Percentiles rank a stretch among this genome's conserved stretches.
phyloP scores from a whole-genome alignment of 2,797 vertebrate genomes.

The Myotis findleyi region DNA sequence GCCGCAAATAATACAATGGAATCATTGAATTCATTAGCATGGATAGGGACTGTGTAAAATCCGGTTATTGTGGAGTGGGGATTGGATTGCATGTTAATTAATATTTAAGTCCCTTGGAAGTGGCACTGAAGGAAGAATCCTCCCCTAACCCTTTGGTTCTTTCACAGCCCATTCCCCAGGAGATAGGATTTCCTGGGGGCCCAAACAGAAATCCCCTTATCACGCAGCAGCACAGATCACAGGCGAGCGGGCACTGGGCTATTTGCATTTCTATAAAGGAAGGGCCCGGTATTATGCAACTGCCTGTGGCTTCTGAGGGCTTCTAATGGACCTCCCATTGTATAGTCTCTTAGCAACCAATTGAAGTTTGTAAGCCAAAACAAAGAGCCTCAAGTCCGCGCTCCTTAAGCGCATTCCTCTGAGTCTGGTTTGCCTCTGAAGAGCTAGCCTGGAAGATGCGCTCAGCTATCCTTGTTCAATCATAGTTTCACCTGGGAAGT shows the following conservation, averaged over 20 bases:
- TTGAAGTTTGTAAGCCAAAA: conserved; percentile 74
- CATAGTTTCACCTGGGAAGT: background rate
- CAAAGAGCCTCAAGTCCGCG: conserved; percentile 49
- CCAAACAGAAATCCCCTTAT: conserved; percentile 73
- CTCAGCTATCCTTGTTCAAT: background rate
- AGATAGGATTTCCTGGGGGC: conserved; percentile 65
- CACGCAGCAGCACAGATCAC: background rate
- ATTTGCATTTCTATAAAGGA: conserved; percentile 68
- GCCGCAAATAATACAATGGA: conserved; percentile 47
- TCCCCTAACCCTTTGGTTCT: background rate
- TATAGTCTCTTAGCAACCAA: conserved; percentile 78
- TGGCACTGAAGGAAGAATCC: conserved; percentile 50
- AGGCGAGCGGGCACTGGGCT: background rate
- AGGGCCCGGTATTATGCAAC: conserved; percentile 55
- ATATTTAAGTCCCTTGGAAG: conserved; percentile 79
- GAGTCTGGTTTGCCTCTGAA: background rate
- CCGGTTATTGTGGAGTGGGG: conserved; percentile 73
- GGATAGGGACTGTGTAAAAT: conserved; percentile 74
- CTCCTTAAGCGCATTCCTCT: conserved; percentile 57
- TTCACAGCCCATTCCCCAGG: background rate
- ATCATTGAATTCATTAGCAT: conserved; percentile 75
- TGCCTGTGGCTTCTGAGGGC: conserved; percentile 3
- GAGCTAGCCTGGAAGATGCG: background rate
- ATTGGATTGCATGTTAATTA: conserved; percentile 80
- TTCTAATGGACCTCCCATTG: conserved; percentile 60